These are phyloP conservation scores for Ormia ochracea DNA, from an alignment of 2,888 invertebrate species.

Conservation along the genomic window DNA sequence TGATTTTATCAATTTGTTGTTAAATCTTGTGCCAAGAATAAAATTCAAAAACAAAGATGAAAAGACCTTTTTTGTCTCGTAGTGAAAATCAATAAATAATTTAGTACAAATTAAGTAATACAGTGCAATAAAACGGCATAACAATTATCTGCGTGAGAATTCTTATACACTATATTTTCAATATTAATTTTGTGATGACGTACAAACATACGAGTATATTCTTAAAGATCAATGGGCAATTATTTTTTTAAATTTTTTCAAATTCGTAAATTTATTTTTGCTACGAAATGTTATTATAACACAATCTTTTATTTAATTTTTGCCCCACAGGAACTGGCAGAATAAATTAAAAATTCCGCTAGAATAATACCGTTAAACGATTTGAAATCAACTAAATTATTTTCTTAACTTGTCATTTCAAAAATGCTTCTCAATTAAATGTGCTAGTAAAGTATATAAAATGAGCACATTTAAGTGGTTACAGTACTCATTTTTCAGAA, in stretches of 20 bases:
- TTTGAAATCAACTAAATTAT: constrained; percentile 53
- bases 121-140: background rate
- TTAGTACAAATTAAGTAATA: background rate
- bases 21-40: constrained; percentile 53
- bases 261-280: constrained; percentile 34
- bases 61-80: background rate
- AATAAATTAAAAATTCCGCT: constrained; percentile 31
- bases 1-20: constrained; percentile 40
- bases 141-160: background rate
- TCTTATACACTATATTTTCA: background rate
- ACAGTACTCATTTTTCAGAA: constrained; percentile 40
- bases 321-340: background rate
- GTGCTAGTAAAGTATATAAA: constrained; percentile 14
- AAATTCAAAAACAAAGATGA: constrained; percentile 11
- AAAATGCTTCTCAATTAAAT: constrained; percentile 35
- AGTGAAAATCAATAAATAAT: constrained; percentile 10
- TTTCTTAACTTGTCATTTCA: constrained; percentile 48
- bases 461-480: constrained; percentile 38
- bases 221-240: constrained; percentile 47
- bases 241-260: constrained; percentile 22
- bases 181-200: background rate
- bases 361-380: constrained; percentile 50
- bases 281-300: background rate
- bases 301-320: background rate
- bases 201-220: too few relatives aligned